Percentiles rank a stretch among this genome's conserved stretches.
These are phyloP conservation scores for Xenentodon cancila DNA, from an alignment of 2,797 vertebrate genomes.

Conservation along the genomic window DNA sequence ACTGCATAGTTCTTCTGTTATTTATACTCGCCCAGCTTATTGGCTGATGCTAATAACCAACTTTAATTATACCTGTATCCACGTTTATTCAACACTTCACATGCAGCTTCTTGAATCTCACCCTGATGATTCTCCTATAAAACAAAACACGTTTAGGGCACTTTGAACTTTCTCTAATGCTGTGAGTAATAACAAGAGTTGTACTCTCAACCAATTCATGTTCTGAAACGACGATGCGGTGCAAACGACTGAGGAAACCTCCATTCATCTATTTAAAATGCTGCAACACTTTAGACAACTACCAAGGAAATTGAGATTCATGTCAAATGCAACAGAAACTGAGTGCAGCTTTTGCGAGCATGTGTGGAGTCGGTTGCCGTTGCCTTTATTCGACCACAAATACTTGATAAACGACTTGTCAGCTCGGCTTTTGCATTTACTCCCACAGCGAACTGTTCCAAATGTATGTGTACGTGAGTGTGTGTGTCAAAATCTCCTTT, in stretches of 20 bases:
- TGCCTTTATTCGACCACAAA: conserved; percentile 23
- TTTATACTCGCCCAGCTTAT: neutral
- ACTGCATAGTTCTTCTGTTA: neutral
- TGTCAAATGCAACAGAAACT: conserved; percentile 30
- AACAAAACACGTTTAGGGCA: conserved; percentile 23
- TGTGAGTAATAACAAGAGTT: conserved; percentile 59
- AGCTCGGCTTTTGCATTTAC: conserved; percentile 38
- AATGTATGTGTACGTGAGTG: conserved; percentile 8
- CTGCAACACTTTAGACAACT: conserved; percentile 16
- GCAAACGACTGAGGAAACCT: conserved; percentile 47
- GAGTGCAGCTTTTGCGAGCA: conserved; percentile 9
- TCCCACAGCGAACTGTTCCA: conserved; percentile 29
- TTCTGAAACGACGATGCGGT: conserved; percentile 37
- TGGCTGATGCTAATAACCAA: neutral
- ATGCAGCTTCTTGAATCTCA: neutral
- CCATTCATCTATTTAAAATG: conserved; percentile 43
- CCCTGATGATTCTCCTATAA: neutral
- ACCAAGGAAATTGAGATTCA: conserved; percentile 24
- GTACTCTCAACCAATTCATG: conserved; percentile 48
- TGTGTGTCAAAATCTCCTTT: conserved; percentile 32
- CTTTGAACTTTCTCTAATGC: conserved; percentile 58
- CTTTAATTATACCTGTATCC: neutral
- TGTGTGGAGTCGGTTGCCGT: conserved; percentile 23
- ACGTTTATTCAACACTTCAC: conserved; percentile 1
- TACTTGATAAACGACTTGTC: conserved; percentile 41